phyloP scores from a whole-genome alignment of 2,888 invertebrate species.

The Xestobium rufovillosum region DNA sequence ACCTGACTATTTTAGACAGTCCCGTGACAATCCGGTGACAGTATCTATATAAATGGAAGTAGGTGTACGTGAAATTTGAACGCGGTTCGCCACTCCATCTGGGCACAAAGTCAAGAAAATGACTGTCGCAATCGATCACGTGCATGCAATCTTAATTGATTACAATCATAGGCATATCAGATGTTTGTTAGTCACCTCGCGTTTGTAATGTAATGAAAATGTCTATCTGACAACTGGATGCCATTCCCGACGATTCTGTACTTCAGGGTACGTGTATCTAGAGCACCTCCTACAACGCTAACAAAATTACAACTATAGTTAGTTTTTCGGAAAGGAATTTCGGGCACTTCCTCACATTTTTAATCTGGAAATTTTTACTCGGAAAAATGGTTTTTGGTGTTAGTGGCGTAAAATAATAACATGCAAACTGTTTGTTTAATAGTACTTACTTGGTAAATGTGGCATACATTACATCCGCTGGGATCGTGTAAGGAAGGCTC shows the following conservation, averaged over 20 bases:
- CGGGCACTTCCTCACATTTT: slow-evolving; percentile 20
- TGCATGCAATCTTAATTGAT: too few relatives aligned
- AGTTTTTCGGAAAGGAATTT: slow-evolving; percentile 18
- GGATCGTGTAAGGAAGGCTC: slow-evolving; percentile 79
- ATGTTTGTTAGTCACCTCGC: slow-evolving; percentile 25
- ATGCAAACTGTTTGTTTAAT: not conserved
- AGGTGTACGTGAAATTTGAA: too few relatives aligned
- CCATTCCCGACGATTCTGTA: slow-evolving; percentile 41
- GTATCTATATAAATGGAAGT: too few relatives aligned
- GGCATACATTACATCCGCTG: slow-evolving; percentile 80
- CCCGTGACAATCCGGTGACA: too few relatives aligned
- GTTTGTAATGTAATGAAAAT: slow-evolving; percentile 11
- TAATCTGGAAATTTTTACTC: slow-evolving; percentile 25
- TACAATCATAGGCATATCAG: too few relatives aligned
- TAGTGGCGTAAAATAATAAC: too few relatives aligned
- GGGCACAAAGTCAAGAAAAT: too few relatives aligned
- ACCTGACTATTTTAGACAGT: too few relatives aligned
- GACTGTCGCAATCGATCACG: too few relatives aligned
- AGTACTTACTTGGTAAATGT: slow-evolving; percentile 77
- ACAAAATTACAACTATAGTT: slow-evolving; percentile 32
- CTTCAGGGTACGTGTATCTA: slow-evolving; percentile 40
- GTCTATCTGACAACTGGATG: slow-evolving; percentile 18
- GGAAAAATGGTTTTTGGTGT: slow-evolving; percentile 3
- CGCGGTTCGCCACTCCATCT: too few relatives aligned
- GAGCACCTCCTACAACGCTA: slow-evolving; percentile 40